phyloP scores from a whole-genome alignment of 2,113 vertebrate genomes.

The Siniperca knerii region DNA sequence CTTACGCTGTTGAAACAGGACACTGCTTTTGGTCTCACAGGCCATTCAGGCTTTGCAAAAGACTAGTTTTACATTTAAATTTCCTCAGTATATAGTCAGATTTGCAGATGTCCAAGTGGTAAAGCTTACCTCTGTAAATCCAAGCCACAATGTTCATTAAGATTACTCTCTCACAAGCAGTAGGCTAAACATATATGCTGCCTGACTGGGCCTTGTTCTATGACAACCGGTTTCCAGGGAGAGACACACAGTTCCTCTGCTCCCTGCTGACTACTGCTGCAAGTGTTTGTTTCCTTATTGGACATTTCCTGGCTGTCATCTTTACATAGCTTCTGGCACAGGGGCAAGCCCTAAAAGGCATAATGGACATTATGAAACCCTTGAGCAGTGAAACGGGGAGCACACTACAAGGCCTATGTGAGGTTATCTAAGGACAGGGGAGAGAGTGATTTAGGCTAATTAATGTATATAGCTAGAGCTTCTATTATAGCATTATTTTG shows the following conservation, averaged over 20 bases:
- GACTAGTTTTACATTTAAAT: neutral
- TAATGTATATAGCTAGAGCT: neutral
- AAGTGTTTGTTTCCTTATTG: conserved; percentile 67
- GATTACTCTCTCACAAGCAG: neutral
- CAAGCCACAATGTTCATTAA: neutral
- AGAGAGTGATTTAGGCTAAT: conserved; percentile 3
- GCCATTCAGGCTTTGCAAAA: neutral
- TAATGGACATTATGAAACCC: conserved; percentile 68
- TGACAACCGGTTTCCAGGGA: conserved; percentile 51
- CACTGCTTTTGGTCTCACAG: neutral
- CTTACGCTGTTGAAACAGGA: neutral
- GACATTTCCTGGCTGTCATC: conserved; percentile 75
- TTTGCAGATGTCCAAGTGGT: neutral
- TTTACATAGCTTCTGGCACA: conserved; percentile 65
- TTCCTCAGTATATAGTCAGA: neutral
- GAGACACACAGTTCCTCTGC: conserved; percentile 36
- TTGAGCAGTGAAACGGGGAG: conserved; percentile 28
- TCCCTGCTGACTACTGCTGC: conserved; percentile 49
- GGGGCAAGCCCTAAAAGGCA: conserved; percentile 65
- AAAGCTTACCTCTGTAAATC: neutral
- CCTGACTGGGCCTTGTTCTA: conserved; percentile 24
- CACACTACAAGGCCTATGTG: conserved; percentile 38
- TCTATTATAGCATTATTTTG: neutral
- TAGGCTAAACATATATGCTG: conserved; percentile 15
- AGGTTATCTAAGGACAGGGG: conserved; percentile 66